Base-by-base conservation (phyloP, 35 echinoderm and acorn worm species). In the Nesometra sesokonis region DNA sequence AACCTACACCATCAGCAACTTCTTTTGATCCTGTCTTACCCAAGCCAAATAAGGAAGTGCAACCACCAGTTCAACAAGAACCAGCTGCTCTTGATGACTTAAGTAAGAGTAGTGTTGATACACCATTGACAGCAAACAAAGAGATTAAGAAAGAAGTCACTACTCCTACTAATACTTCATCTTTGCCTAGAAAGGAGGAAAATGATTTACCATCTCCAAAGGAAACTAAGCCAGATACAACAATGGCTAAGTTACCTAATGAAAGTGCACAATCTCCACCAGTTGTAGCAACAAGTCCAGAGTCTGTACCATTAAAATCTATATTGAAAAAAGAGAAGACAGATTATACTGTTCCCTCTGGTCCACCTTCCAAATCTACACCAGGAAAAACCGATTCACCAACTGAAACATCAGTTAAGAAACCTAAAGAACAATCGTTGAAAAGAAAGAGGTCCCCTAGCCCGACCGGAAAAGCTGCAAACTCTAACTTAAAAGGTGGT, bases 371-470 rank as follows among this genome's bases (percentile, higher is more conserved):
- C 23, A 93, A 91, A 84, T 97, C 94, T 19, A 91, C 92, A 47
- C 57, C 89, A 21, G 89, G 92, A 84, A 95, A 95, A 78, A 90
- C 31, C 38, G 80, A 84, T 19, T 0, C 29, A 36, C 36, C 82
- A 38, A 13, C 82, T 30, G 80, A 89, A 17, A 29, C 37, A 78
- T 37, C 83, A 46, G 34, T 27, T 36, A 32, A 36, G 29, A 90
- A 78, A 32, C 32, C 30, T 11, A n/a, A 81, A 13, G 33, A 30
- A 36, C 87, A 84, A 35, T 76, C 32, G 80, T 32, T 85, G 79
- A 91, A 91, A 80, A 89, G 92, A 30, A 94, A 99, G 77, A 57
- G 93, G 37, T 94, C 96, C 33, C 89, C 88, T 23, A 99, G 92
- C 78, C 87, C 78, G 47, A 39, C 38, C 33, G 80, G 80, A 35